Conservation (phyloP, 2,797 vertebrate genomes). For the Eulemur mongoz region DNA sequence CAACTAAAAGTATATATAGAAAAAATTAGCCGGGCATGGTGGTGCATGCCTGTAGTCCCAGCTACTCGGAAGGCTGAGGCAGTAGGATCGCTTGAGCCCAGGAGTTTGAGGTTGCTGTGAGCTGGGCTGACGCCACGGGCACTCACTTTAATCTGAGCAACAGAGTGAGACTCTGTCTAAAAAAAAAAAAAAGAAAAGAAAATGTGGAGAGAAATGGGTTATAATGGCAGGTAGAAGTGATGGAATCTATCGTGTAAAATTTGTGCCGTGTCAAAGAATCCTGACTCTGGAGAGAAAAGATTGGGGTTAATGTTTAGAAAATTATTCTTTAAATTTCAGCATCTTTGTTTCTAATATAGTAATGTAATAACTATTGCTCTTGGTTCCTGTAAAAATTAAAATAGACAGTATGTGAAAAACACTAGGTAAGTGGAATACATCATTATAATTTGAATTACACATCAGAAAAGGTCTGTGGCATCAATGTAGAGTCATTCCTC, state of each 20-base stretch:
- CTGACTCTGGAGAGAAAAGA: background rate
- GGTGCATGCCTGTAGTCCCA: too few species aligned
- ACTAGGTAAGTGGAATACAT: background rate
- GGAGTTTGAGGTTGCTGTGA: too few species aligned
- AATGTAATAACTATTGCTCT: background rate
- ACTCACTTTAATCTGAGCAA: too few species aligned
- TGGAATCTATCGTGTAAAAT: background rate
- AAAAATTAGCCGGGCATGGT: too few species aligned
- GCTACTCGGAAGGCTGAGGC: too few species aligned
- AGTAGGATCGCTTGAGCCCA: too few species aligned
- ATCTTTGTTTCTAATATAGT: background rate
- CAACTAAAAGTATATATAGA: too few species aligned
- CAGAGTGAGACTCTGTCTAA: too few species aligned
- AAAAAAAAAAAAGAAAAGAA: background rate
- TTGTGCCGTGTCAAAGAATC: background rate
- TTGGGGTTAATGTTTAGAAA: background rate
- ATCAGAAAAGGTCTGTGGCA: background rate
- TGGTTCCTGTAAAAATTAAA: slow-evolving; percentile 25
- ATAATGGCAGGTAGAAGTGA: background rate
- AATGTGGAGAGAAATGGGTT: background rate
- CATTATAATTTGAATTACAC: background rate
- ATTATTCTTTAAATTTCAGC: background rate
- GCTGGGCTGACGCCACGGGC: too few species aligned
- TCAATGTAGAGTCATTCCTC: background rate
- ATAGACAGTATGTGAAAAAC: background rate